A percentile compares a stretch with the other conserved stretches of the same genome.
These are phyloP conservation scores for Epistrophella euchroma DNA, from an alignment of 2,888 invertebrate genomes.

Conservation along the genomic window DNA sequence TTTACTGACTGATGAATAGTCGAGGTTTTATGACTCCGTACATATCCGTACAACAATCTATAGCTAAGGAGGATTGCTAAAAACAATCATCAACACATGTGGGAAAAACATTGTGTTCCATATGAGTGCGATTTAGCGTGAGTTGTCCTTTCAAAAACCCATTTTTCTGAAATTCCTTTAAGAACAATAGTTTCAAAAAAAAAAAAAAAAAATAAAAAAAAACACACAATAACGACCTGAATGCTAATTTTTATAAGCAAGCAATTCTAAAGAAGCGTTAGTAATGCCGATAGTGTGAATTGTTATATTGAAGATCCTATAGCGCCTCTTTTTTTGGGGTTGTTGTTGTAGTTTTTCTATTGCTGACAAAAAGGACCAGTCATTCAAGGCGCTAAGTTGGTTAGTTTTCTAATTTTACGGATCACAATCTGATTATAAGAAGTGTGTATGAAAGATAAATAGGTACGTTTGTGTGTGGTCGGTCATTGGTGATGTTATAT, in stretches of 20 bases:
- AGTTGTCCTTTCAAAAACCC: constrained; percentile 64
- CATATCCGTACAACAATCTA: constrained; percentile 6
- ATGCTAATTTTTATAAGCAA: constrained; percentile 60
- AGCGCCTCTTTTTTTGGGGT: constrained; percentile 55
- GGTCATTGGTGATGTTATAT: not conserved
- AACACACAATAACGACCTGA: constrained; percentile 7
- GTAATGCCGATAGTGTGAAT: constrained; percentile 52
- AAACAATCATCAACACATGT: constrained; percentile 71
- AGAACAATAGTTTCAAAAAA: constrained; percentile 45
- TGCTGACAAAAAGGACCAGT: constrained; percentile 33
- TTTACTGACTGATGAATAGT: not conserved
- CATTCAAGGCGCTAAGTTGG: constrained; percentile 59
- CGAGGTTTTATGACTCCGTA: constrained; percentile 58
- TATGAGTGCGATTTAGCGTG: constrained; percentile 52
- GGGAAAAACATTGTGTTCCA: constrained; percentile 60
- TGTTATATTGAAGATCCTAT: constrained; percentile 18
- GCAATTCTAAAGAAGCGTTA: constrained; percentile 43
- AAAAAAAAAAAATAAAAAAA: constrained; percentile 34
- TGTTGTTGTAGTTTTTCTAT: constrained; percentile 15
- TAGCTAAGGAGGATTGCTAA: constrained; percentile 29
- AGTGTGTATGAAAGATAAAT: constrained; percentile 13
- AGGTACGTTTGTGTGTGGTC: constrained; percentile 17
- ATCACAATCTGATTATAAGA: constrained; percentile 54
- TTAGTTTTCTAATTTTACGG: constrained; percentile 56
- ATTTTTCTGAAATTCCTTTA: constrained; percentile 60